Evolutionary conservation across 2,797 vertebrate genomes (phyloP).

Genomic region (Falco rusticolus): DNA sequence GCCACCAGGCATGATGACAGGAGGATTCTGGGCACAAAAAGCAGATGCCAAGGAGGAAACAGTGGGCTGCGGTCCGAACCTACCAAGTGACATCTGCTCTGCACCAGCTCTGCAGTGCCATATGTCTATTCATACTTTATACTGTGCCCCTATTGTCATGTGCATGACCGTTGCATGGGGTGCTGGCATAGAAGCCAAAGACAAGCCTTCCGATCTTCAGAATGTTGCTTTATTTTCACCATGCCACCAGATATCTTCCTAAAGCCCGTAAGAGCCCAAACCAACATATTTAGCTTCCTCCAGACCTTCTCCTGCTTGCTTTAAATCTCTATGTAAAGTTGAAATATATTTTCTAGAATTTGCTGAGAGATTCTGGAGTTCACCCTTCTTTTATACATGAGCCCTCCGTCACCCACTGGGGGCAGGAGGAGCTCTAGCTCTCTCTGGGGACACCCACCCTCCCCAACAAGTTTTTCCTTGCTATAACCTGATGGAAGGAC

Average conservation of each 20-base stretch:
- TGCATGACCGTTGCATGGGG: accelerated
- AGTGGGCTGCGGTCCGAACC: neutral
- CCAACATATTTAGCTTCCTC: neutral
- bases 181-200: neutral
- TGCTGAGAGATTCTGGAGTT: neutral
- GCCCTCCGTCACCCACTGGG: neutral
- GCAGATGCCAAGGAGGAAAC: neutral
- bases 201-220: neutral
- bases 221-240: neutral
- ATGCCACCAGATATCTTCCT: neutral
- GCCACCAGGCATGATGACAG: neutral
- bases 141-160: neutral
- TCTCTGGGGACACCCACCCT: neutral
- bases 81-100: conserved; percentile 20
- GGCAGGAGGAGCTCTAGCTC: neutral
- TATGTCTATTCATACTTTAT: conserved; percentile 12
- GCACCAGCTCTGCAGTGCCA: conserved; percentile 23
- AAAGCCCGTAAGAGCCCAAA: neutral
- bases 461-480: neutral
- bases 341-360: neutral
- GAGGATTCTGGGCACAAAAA: neutral
- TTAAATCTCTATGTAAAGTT: neutral
- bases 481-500: neutral
- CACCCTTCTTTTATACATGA: neutral
- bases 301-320: neutral